Percentiles rank a stretch among this genome's conserved stretches.
phyloP scores from a whole-genome alignment of 2,797 vertebrate species.

The Acestrorhynchus altus region DNA sequence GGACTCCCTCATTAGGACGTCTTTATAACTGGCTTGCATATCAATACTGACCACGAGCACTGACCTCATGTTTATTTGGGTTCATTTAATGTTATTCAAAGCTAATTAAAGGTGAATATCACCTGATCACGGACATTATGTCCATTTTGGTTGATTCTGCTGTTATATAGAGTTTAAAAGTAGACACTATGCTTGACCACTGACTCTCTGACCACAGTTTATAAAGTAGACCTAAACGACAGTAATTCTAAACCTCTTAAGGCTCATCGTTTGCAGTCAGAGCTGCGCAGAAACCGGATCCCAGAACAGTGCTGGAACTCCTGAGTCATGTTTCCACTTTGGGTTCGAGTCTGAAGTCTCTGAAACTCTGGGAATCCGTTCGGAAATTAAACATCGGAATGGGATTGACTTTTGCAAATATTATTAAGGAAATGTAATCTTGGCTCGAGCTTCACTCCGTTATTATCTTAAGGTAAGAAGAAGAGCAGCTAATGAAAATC shows the following conservation, averaged over 20 bases:
- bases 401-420: conserved; percentile 1
- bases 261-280: neutral
- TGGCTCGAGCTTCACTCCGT: neutral
- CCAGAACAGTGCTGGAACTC: neutral
- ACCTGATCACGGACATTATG: too few relatives aligned
- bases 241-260: neutral
- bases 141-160: too few relatives aligned
- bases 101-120: too few relatives aligned
- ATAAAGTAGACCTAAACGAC: too few relatives aligned
- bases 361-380: neutral
- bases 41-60: too few relatives aligned
- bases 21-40: too few relatives aligned
- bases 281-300: neutral
- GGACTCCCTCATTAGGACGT: too few relatives aligned
- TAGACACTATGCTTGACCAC: too few relatives aligned
- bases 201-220: too few relatives aligned
- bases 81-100: too few relatives aligned
- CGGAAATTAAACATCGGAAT: neutral
- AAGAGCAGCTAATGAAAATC: conserved; percentile 13
- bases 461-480: neutral
- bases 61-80: too few relatives aligned
- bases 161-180: neutral
- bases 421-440: neutral
- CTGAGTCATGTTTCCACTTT: neutral
- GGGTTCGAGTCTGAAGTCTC: neutral